These are phyloP conservation scores for Grallaria varia DNA, from an alignment of 2,113 vertebrate species.

Conservation along the genomic window DNA sequence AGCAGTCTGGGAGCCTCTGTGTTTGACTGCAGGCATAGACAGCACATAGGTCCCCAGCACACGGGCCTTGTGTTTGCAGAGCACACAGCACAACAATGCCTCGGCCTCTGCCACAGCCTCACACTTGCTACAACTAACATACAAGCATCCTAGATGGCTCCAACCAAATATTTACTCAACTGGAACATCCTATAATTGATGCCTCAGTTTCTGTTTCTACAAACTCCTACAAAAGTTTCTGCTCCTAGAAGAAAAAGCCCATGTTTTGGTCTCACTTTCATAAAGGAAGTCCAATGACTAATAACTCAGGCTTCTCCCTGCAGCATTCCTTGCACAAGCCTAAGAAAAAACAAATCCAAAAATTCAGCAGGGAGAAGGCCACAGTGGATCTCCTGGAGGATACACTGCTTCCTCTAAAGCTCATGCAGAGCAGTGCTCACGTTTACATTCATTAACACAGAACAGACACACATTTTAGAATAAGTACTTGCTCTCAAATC, in stretches of 20 bases:
- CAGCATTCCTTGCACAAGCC: neutral
- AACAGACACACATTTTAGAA: neutral
- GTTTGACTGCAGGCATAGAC: neutral
- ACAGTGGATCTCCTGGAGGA: neutral
- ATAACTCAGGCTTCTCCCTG: neutral
- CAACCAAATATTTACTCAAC: neutral
- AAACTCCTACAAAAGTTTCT: neutral
- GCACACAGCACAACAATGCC: neutral
- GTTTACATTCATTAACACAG: neutral
- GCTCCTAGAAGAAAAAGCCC: neutral
- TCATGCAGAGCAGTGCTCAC: neutral
- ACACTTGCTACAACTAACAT: neutral
- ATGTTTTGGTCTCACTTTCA: conserved; percentile 32
- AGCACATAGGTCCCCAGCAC: neutral
- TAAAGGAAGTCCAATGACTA: neutral
- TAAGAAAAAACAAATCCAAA: neutral
- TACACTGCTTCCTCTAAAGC: neutral
- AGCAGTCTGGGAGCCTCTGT: neutral
- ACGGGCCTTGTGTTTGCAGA: neutral
- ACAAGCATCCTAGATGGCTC: neutral
- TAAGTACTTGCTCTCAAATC: neutral
- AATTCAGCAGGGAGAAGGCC: neutral
- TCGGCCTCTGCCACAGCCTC: neutral
- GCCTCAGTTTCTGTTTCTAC: neutral
- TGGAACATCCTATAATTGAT: neutral